A percentile compares a stretch with the other conserved stretches of the same genome.
Evolutionary conservation across 1,140 invertebrate genomes (phyloP).

Genomic region (Pogonomyrmex californicus): DNA sequence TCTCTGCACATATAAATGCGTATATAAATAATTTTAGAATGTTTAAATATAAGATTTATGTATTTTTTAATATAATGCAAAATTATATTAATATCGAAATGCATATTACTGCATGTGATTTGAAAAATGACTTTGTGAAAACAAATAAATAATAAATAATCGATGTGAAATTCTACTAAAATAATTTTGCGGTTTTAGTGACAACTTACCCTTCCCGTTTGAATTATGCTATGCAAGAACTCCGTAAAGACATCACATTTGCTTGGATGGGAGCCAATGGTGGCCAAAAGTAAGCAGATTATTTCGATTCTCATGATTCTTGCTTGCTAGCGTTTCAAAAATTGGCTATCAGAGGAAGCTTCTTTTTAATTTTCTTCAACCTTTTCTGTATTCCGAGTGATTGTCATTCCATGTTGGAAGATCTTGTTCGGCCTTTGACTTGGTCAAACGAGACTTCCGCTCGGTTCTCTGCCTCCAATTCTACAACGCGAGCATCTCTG

Average conservation of each 20-base stretch:
- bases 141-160: not conserved
- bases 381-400: slow-evolving; percentile 10
- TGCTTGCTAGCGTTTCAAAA: not conserved
- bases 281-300: slow-evolving; percentile 10
- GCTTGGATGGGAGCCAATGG: not conserved
- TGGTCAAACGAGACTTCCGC: slow-evolving; percentile 46
- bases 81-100: slow-evolving; percentile 4
- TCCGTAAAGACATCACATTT: slow-evolving; percentile 58
- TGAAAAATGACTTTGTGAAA: not conserved
- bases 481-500: slow-evolving; percentile 38
- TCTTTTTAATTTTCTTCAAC: slow-evolving; percentile 13
- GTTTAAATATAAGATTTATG: not conserved
- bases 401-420: slow-evolving; percentile 26
- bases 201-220: slow-evolving; percentile 73
- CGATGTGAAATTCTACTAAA: not conserved
- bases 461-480: slow-evolving; percentile 2
- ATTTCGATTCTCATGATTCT: slow-evolving; percentile 35
- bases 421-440: slow-evolving; percentile 28
- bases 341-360: slow-evolving; percentile 10
- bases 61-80: not conserved
- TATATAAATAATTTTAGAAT: not conserved
- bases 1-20: too few relatives aligned
- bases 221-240: slow-evolving; percentile 64
- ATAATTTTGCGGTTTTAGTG: not conserved
- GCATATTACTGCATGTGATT: not conserved